These are phyloP conservation scores for Hoplodrina blanda DNA, from an alignment of 2,888 invertebrate species.

Conservation along the genomic window DNA sequence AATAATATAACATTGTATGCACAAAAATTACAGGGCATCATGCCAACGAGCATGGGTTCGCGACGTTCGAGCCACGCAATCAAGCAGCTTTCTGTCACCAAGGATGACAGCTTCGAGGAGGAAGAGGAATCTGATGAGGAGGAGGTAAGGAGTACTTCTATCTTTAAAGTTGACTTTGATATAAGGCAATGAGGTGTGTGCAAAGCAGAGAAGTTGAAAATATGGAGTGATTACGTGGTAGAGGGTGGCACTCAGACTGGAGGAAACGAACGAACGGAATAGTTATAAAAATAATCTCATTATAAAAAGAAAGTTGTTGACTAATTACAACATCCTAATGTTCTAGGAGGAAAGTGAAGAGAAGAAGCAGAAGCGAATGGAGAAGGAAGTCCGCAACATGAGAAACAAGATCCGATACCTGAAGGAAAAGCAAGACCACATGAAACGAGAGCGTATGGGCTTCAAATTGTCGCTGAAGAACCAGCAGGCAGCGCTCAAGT, in stretches of 20 bases:
- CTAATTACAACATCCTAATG: neutral
- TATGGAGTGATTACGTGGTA: no score
- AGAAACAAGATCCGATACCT: constrained; percentile 92
- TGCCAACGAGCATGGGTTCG: constrained; percentile 86
- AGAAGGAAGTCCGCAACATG: constrained; percentile 91
- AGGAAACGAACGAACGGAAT: no score
- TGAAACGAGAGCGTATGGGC: constrained; percentile 94
- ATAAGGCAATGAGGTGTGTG: no score
- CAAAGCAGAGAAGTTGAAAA: no score
- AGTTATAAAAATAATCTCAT: no score
- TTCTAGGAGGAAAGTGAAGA: constrained; percentile 90
- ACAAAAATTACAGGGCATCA: constrained; percentile 82
- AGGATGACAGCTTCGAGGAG: constrained; percentile 89
- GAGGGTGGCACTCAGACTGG: no score
- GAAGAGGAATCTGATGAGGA: constrained; percentile 89
- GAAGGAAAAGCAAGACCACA: constrained; percentile 94
- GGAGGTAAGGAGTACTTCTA: constrained; percentile 77
- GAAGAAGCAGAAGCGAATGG: constrained; percentile 92
- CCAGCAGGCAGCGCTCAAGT: constrained; percentile 94
- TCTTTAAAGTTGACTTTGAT: neutral
- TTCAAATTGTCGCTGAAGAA: constrained; percentile 95
- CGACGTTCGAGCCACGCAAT: constrained; percentile 89
- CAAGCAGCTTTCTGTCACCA: constrained; percentile 87
- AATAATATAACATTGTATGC: constrained; percentile 8
- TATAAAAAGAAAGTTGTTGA: no score